Evolutionary conservation across 2,888 invertebrate species (phyloP).

Genomic region (Drosophila subsilvestris): DNA sequence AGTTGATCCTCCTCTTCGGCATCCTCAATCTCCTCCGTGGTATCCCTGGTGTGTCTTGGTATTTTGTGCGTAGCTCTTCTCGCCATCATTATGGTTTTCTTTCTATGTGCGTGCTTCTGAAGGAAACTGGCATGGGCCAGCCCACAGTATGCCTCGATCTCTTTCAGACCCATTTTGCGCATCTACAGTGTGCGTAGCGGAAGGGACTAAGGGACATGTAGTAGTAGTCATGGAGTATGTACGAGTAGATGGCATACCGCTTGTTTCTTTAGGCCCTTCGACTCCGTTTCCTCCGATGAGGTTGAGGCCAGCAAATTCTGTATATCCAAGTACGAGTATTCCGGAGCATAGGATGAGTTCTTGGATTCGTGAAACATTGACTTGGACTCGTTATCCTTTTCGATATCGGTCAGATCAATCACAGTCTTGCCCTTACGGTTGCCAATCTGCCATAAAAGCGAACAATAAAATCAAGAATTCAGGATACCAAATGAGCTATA

Average conservation of each 20-base stretch:
- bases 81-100: not conserved
- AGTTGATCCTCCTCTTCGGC: not conserved
- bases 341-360: not conserved
- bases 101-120: not conserved
- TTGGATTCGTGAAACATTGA: constrained; percentile 4
- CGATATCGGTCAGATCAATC: constrained; percentile 12
- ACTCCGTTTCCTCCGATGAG: not conserved
- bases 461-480: not conserved
- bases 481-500: too few species aligned
- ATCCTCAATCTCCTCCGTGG: not conserved
- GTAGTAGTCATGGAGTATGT: too few species aligned
- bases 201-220: too few species aligned
- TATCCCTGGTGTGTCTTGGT: not conserved
- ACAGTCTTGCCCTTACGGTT: not conserved
- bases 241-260: constrained; percentile 11
- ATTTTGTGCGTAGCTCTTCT: not conserved
- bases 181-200: not conserved
- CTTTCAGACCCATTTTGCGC: constrained; percentile 30
- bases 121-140: not conserved
- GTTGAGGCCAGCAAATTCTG: constrained; percentile 17
- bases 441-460: not conserved
- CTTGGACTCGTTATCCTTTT: constrained; percentile 1
- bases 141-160: constrained; percentile 9
- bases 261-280: constrained; percentile 10
- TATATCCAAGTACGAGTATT: not conserved